Conservation (phyloP, 2,888 invertebrate genomes). For the Polymixis lichenea region DNA sequence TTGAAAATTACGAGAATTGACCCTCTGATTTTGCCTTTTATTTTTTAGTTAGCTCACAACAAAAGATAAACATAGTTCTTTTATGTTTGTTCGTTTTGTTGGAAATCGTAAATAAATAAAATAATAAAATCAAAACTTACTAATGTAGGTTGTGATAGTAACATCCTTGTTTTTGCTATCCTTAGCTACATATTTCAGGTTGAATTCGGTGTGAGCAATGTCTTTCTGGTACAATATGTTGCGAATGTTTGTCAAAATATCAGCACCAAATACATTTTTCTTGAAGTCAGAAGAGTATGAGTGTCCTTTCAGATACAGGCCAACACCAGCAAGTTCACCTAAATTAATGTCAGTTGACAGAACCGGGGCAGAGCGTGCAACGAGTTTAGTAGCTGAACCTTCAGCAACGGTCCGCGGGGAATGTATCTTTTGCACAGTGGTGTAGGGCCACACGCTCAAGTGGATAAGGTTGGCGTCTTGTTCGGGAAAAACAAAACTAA, state of each 20-base stretch:
- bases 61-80: too few species aligned
- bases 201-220: slow-evolving; percentile 86
- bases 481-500: slow-evolving; percentile 87
- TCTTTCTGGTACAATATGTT: slow-evolving; percentile 78
- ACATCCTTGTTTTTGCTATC: slow-evolving; percentile 84
- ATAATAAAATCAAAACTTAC: slow-evolving; percentile 68
- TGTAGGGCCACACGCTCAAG: slow-evolving; percentile 92
- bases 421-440: slow-evolving; percentile 89
- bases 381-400: slow-evolving; percentile 83
- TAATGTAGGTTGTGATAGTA: slow-evolving; percentile 78
- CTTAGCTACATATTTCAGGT: slow-evolving; percentile 86
- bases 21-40: neutral
- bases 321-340: slow-evolving; percentile 88
- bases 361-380: slow-evolving; percentile 77
- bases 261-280: slow-evolving; percentile 72
- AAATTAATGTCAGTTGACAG: slow-evolving; percentile 76
- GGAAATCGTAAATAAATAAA: neutral
- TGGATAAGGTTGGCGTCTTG: slow-evolving; percentile 89
- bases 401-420: slow-evolving; percentile 86
- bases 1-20: too few species aligned
- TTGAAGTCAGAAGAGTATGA: slow-evolving; percentile 87
- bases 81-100: neutral
- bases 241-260: slow-evolving; percentile 71
- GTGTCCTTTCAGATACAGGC: slow-evolving; percentile 87
- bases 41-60: too few species aligned